These are phyloP conservation scores for Linnaemya tessellans DNA, from an alignment of 2,888 invertebrate species.

Conservation along the genomic window DNA sequence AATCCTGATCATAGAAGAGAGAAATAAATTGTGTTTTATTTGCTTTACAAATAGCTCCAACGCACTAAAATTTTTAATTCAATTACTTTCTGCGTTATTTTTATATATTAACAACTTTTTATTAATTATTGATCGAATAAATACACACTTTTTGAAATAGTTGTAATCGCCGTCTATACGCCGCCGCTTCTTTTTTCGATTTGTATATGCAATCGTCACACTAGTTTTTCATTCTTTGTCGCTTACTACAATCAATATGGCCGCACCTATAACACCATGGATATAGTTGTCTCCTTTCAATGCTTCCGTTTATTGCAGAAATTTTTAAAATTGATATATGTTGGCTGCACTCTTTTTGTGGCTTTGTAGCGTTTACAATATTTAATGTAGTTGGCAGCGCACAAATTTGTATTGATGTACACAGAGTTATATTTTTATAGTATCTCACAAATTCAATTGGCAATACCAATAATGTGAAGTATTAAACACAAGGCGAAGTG, in stretches of 20 bases:
- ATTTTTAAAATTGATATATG: constrained; percentile 32
- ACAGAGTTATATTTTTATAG: constrained; percentile 17
- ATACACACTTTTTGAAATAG: constrained; percentile 71
- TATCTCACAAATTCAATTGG: too few relatives aligned
- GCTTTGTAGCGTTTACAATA: constrained; percentile 37
- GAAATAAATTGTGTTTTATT: constrained; percentile 54
- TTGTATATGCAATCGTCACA: constrained; percentile 71
- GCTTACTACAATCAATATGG: constrained; percentile 88
- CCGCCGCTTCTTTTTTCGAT: constrained; percentile 72
- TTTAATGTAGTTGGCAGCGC: constrained; percentile 32
- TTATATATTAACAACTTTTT: constrained; percentile 31
- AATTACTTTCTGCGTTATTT: constrained; percentile 47
- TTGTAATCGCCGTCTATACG: constrained; percentile 70
- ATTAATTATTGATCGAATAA: constrained; percentile 51
- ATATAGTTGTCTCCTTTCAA: constrained; percentile 46
- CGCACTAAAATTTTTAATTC: constrained; percentile 50
- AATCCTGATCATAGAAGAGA: constrained; percentile 68
- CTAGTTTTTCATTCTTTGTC: constrained; percentile 71
- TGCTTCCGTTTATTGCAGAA: background rate
- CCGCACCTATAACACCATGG: constrained; percentile 85
- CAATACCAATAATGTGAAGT: too few relatives aligned
- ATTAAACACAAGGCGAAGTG: too few relatives aligned
- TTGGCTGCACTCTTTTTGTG: constrained; percentile 59
- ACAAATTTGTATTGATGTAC: too few relatives aligned
- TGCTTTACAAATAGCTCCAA: constrained; percentile 32